These are phyloP conservation scores for Erythrocercus mccallii DNA, from an alignment of 2,113 vertebrate species.

Conservation along the genomic window DNA sequence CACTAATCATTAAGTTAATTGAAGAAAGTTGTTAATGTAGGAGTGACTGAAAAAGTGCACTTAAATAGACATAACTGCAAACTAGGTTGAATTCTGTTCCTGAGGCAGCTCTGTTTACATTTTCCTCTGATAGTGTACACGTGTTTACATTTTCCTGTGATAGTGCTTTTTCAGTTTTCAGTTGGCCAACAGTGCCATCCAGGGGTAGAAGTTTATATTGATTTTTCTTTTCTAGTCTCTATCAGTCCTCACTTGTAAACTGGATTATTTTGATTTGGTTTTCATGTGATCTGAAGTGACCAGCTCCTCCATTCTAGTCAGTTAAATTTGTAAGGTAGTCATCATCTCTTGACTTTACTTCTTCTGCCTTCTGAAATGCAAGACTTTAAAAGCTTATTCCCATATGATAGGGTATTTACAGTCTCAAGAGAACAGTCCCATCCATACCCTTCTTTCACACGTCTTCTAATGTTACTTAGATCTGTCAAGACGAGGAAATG, in stretches of 20 bases:
- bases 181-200: constrained; percentile 62
- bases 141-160: neutral
- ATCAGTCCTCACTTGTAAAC: neutral
- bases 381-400: neutral
- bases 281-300: neutral
- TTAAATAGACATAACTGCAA: neutral
- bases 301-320: neutral
- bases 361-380: neutral
- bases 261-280: neutral
- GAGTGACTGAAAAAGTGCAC: neutral
- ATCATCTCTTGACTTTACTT: neutral
- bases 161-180: neutral
- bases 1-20: neutral
- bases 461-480: neutral
- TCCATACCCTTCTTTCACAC: neutral
- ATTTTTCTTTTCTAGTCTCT: neutral
- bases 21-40: neutral
- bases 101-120: neutral
- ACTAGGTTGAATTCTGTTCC: neutral
- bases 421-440: neutral
- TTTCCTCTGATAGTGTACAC: neutral
- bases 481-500: neutral
- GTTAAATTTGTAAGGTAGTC: neutral
- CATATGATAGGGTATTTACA: fast-evolving
- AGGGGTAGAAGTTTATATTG: neutral